Base-by-base conservation (phyloP, 1,140 invertebrate species). In the Cyrtorhinus lividipennis region DNA sequence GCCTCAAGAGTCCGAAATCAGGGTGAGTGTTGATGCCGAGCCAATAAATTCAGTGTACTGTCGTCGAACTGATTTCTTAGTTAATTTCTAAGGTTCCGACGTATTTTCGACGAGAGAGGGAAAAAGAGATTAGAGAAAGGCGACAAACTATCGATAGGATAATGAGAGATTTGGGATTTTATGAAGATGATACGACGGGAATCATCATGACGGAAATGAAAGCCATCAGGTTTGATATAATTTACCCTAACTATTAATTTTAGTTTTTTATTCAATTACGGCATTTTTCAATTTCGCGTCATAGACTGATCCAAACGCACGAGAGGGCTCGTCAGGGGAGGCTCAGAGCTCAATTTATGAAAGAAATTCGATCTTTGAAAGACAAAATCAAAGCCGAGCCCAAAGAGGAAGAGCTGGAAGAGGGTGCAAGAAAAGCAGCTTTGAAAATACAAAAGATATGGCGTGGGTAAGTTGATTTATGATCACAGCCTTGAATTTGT, bases 281-380 rank as follows among this genome's bases (percentile, higher is more conserved):
- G n/a, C n/a, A n/a, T 38, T 38, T 38, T 38, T 3, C 25, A 12
- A 13, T 25, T 27, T 25, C 23, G 15, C n/a, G n/a, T n/a, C n/a
- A 38, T 15, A 61, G 45, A 13, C 76, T 94, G 1, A 85, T 97
- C 62, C 92, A 95, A 72, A 84, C 83, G 24, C 90, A 95, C 69
- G 94, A 96, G 74, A 75, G 93, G 68, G 92, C 92, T 0, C 79
- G 92, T 46, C 92, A 95, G 73, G 92, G 88, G 23, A 76, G 92
- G 66, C 69, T 80, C 5, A 67, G 80, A 59, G 83, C 89, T 10
- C 87, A 92, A 70, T 92, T 94, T 67, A 93, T 95, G 87, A 87
- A 87, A 72, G 90, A 94, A 75, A 89, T 95, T 61, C 76, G 84
- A 24, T 76, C 82, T 22, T 77, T 85, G 63, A 90, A 88, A 73